Conservation (phyloP, 2,888 invertebrate genomes). For the Sinodicranocentrus sp. region DNA sequence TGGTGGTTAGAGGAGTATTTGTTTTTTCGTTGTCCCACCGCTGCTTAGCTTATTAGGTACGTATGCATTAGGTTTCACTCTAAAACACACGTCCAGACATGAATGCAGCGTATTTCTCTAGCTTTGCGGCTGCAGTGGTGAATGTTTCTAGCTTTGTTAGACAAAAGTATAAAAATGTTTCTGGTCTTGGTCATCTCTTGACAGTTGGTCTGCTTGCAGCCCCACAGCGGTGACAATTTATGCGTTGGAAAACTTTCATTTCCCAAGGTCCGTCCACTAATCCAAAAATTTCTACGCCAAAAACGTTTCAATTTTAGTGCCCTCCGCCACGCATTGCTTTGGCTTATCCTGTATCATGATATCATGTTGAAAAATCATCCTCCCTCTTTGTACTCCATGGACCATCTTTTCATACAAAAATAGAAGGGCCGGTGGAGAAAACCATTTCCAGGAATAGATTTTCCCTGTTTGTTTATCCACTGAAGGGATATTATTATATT, state of each 20-base stretch:
- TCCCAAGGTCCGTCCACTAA: conserved; percentile 45
- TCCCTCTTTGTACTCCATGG: too few species aligned
- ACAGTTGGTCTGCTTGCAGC: conserved; percentile 45
- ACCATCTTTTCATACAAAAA: too few species aligned
- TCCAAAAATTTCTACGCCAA: conserved; percentile 61
- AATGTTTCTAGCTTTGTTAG: not conserved
- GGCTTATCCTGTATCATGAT: too few species aligned
- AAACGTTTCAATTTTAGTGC: conserved; percentile 63
- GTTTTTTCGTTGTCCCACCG: not conserved
- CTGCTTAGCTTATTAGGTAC: conserved; percentile 11
- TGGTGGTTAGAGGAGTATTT: not conserved
- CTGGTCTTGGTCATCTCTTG: conserved; percentile 47
- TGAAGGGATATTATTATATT: conserved; percentile 10
- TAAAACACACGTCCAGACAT: not conserved
- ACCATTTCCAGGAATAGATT: not conserved
- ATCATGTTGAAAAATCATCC: too few species aligned
- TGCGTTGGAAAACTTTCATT: conserved; percentile 57
- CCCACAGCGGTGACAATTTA: conserved; percentile 62
- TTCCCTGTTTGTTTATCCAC: conserved; percentile 49
- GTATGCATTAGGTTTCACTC: not conserved
- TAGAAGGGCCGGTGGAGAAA: too few species aligned
- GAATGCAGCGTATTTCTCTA: conserved; percentile 26
- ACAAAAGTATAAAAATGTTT: not conserved
- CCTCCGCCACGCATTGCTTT: too few species aligned
- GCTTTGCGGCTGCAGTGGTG: conserved; percentile 24